These are phyloP conservation scores for Porites cylindrica DNA, from an alignment of 92 coral and sea anemone genomes.

Conservation along the genomic window DNA sequence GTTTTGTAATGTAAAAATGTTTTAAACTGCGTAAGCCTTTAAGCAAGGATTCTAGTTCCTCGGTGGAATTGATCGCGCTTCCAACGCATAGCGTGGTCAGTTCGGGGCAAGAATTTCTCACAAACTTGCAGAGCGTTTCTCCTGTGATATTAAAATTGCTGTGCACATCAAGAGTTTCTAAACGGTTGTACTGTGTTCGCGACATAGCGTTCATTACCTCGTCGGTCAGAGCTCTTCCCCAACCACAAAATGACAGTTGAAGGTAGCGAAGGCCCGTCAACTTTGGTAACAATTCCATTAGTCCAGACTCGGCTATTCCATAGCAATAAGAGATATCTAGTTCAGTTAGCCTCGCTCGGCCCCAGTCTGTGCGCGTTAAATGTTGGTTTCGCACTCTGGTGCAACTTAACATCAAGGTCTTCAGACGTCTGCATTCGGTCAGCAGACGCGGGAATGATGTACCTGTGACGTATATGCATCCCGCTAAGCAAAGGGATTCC, in stretches of 20 bases:
- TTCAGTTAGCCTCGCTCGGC: slow-evolving; percentile 64
- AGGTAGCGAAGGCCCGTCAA: slow-evolving; percentile 73
- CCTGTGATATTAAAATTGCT: slow-evolving; percentile 83
- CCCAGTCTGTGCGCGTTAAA: slow-evolving; percentile 72
- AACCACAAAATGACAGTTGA: slow-evolving; percentile 85
- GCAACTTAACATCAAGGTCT: slow-evolving; percentile 77
- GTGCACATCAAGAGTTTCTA: slow-evolving; percentile 78
- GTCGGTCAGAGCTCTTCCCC: slow-evolving; percentile 84
- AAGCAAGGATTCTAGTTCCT: slow-evolving; percentile 66
- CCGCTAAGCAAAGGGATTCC: slow-evolving; percentile 77
- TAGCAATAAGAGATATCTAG: slow-evolving; percentile 86
- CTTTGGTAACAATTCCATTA: slow-evolving; percentile 58
- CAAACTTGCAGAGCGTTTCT: slow-evolving; percentile 64
- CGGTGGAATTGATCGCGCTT: slow-evolving; percentile 72
- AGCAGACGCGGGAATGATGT: slow-evolving; percentile 71
- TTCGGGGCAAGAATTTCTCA: slow-evolving; percentile 42
- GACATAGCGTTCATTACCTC: slow-evolving; percentile 71
- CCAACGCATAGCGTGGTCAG: slow-evolving; percentile 79
- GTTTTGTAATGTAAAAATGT: slow-evolving; percentile 78
- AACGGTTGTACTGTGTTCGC: slow-evolving; percentile 20
- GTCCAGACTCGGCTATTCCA: slow-evolving; percentile 71
- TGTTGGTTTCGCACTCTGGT: slow-evolving; percentile 73
- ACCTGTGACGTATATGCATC: slow-evolving; percentile 78
- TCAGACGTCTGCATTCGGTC: slow-evolving; percentile 57
- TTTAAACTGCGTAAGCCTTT: slow-evolving; percentile 68